Percentiles rank a stretch among this genome's conserved stretches.
These are phyloP conservation scores for Diplodus sargus DNA, from an alignment of 2,797 vertebrate genomes.

Conservation along the genomic window DNA sequence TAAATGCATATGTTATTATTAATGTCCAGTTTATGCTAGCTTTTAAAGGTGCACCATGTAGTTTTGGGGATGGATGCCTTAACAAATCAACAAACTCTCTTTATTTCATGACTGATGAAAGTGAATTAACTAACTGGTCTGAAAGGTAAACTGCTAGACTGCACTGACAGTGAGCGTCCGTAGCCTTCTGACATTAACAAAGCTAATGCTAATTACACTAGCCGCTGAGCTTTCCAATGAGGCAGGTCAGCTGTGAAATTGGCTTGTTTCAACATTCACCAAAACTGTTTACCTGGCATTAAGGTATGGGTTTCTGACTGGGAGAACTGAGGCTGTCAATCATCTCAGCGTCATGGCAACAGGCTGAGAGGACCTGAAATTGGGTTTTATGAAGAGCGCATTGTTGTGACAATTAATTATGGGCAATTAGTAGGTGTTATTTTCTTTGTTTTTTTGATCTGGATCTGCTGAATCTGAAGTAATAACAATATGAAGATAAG, in stretches of 20 bases:
- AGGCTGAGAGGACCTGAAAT: not conserved
- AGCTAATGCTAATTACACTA: not conserved
- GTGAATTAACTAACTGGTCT: too few relatives aligned
- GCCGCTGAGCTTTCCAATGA: not conserved
- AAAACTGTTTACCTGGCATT: not conserved
- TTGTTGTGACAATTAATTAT: conserved; percentile 15
- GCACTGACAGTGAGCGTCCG: not conserved
- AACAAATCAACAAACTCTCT: too few relatives aligned
- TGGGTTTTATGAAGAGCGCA: not conserved
- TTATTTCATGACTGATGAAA: too few relatives aligned
- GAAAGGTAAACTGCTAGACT: too few relatives aligned
- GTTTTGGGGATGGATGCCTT: too few relatives aligned
- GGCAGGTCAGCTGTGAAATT: not conserved
- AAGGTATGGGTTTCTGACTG: not conserved
- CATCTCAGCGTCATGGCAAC: conserved; percentile 40
- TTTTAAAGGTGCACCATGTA: too few relatives aligned
- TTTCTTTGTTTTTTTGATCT: not conserved
- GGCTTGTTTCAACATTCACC: not conserved
- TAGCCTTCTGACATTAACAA: not conserved
- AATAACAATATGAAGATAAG: not conserved
- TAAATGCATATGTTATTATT: not conserved
- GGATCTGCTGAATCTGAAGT: not conserved
- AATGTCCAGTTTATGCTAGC: not conserved
- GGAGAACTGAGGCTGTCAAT: conserved; percentile 26
- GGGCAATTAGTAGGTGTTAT: not conserved